These are phyloP conservation scores for Oxygymnocypris stewartii DNA, from an alignment of 2,113 vertebrate species.

Conservation along the genomic window DNA sequence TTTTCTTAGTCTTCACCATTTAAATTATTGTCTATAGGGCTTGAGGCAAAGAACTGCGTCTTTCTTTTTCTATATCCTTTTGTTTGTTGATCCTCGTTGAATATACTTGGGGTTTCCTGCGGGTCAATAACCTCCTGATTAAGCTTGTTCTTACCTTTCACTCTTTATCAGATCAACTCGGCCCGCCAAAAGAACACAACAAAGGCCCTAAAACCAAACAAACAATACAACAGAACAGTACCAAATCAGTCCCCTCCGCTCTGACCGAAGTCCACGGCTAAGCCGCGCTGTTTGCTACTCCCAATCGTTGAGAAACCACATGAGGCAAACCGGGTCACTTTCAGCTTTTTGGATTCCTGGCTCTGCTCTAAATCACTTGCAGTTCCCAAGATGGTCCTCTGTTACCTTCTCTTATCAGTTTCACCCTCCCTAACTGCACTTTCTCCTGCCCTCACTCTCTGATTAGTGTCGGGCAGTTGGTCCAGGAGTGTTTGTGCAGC, in stretches of 20 bases:
- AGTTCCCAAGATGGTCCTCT: constrained; percentile 80
- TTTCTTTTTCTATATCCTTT: neutral
- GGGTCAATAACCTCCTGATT: constrained; percentile 63
- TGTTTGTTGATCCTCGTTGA: constrained; percentile 46
- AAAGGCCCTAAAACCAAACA: constrained; percentile 6
- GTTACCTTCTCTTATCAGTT: constrained; percentile 66
- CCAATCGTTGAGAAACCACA: constrained; percentile 62
- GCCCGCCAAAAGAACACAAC: constrained; percentile 34
- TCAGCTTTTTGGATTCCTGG: constrained; percentile 60
- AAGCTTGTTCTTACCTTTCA: constrained; percentile 52
- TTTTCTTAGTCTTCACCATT: neutral
- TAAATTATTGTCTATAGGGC: neutral
- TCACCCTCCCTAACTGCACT: constrained; percentile 58
- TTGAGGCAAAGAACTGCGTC: neutral
- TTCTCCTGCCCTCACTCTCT: constrained; percentile 61
- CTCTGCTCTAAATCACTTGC: constrained; percentile 79
- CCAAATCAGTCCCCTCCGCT: neutral
- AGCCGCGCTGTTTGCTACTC: constrained; percentile 59
- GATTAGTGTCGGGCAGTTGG: constrained; percentile 60
- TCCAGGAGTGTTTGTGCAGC: constrained; percentile 58
- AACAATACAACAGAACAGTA: constrained; percentile 28
- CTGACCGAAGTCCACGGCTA: neutral
- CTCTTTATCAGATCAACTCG: constrained; percentile 60
- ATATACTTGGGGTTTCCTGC: constrained; percentile 65
- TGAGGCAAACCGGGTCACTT: constrained; percentile 57